Evolutionary conservation across 2,797 vertebrate species (phyloP).

Genomic region (Chelon labrosus): DNA sequence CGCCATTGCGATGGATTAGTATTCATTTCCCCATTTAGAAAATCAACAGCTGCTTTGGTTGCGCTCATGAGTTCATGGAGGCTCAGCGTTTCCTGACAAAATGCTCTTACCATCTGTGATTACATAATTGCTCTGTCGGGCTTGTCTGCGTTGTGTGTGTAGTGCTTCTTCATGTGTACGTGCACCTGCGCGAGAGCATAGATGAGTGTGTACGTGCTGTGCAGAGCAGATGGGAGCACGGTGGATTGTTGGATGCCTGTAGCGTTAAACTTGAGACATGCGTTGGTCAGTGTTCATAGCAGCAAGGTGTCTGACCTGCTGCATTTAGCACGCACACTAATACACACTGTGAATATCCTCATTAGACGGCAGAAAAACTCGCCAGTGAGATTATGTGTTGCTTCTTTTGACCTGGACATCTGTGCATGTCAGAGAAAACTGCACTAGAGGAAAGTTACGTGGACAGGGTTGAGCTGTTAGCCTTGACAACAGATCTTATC

Average conservation of each 20-base stretch:
- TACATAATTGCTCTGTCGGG: slow-evolving; percentile 7
- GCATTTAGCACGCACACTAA: slow-evolving; percentile 2
- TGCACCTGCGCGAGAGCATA: slow-evolving; percentile 1
- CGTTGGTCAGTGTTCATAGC: slow-evolving; percentile 11
- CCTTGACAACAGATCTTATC: neutral
- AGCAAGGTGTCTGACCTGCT: slow-evolving; percentile 8
- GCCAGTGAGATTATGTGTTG: slow-evolving; percentile 1
- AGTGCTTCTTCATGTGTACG: neutral
- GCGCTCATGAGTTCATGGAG: slow-evolving; percentile 20
- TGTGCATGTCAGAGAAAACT: neutral
- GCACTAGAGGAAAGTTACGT: no score
- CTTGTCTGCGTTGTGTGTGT: neutral
- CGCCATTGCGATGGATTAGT: slow-evolving; percentile 20
- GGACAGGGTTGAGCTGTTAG: neutral
- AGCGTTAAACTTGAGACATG: neutral
- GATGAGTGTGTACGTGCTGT: slow-evolving; percentile 26
- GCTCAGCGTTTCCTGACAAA: slow-evolving; percentile 31
- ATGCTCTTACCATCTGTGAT: slow-evolving; percentile 31
- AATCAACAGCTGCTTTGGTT: slow-evolving; percentile 11
- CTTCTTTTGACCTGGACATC: neutral
- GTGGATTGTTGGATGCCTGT: slow-evolving; percentile 43
- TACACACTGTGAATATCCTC: neutral
- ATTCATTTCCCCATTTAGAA: slow-evolving; percentile 43
- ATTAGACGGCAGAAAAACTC: neutral
- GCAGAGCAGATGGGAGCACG: slow-evolving; percentile 53